Evolutionary conservation across 2,888 invertebrate species (phyloP).

Genomic region (Lypha dubia): DNA sequence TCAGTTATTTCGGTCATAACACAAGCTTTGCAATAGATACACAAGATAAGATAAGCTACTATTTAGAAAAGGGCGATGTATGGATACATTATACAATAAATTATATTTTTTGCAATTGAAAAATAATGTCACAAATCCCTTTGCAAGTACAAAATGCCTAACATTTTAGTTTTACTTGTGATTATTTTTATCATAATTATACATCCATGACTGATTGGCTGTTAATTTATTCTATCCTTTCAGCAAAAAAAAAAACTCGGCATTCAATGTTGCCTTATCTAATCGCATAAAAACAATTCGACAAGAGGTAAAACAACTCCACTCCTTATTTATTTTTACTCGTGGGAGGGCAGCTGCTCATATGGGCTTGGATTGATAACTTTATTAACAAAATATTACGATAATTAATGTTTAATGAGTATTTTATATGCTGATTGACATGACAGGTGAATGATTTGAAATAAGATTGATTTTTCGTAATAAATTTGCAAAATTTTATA

Average conservation of each 20-base stretch:
- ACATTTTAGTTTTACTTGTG: background rate
- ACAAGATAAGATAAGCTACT: background rate
- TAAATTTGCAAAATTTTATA: slow-evolving; percentile 32
- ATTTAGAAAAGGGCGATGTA: too few relatives aligned
- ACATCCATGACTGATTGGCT: slow-evolving; percentile 26
- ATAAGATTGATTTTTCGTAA: slow-evolving; percentile 21
- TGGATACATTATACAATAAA: too few relatives aligned
- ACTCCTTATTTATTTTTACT: background rate
- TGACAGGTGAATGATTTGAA: slow-evolving; percentile 24
- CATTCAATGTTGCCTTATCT: slow-evolving; percentile 47
- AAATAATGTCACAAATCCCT: background rate
- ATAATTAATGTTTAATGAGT: slow-evolving; percentile 57
- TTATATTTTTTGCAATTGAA: background rate
- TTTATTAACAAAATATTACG: slow-evolving; percentile 38
- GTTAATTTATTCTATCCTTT: too few relatives aligned
- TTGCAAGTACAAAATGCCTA: background rate
- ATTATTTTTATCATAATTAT: background rate
- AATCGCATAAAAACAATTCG: slow-evolving; percentile 7
- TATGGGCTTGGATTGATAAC: slow-evolving; percentile 19
- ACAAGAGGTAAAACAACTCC: background rate
- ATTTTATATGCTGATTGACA: slow-evolving; percentile 60
- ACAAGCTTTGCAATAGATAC: too few relatives aligned
- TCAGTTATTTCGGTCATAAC: too few relatives aligned
- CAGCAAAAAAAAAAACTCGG: slow-evolving; percentile 2
- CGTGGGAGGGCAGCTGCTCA: background rate